Conservation (phyloP, 2,797 vertebrate species). For the Emys orbicularis region DNA sequence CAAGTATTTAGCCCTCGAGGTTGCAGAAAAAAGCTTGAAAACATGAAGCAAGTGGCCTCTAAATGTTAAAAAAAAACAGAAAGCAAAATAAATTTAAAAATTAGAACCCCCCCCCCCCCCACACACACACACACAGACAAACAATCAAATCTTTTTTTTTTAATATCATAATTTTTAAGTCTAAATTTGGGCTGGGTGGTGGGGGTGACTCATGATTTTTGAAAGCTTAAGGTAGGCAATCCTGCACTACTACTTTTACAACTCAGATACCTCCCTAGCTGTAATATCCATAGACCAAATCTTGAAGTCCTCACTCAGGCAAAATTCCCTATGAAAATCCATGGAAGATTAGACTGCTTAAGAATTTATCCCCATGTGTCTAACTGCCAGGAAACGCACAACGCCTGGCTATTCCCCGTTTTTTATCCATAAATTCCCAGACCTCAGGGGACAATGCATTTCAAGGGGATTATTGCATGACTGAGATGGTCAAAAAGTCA, state of each 20-base stretch:
- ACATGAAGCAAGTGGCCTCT: neutral
- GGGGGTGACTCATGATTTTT: neutral
- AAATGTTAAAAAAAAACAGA: neutral
- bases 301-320: neutral
- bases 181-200: neutral
- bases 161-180: neutral
- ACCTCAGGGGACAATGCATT: neutral
- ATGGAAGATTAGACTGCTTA: neutral
- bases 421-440: neutral
- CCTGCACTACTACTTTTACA: neutral
- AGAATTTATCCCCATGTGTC: neutral
- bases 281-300: neutral
- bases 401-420: neutral
- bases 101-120: neutral
- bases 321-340: neutral
- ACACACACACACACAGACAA: neutral
- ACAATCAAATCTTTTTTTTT: neutral
- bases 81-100: neutral
- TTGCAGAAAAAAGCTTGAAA: neutral
- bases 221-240: neutral
- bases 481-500: neutral
- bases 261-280: neutral
- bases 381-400: neutral
- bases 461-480: neutral
- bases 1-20: neutral